Conservation (phyloP, 1,140 invertebrate genomes). For the Drosophila parvula region DNA sequence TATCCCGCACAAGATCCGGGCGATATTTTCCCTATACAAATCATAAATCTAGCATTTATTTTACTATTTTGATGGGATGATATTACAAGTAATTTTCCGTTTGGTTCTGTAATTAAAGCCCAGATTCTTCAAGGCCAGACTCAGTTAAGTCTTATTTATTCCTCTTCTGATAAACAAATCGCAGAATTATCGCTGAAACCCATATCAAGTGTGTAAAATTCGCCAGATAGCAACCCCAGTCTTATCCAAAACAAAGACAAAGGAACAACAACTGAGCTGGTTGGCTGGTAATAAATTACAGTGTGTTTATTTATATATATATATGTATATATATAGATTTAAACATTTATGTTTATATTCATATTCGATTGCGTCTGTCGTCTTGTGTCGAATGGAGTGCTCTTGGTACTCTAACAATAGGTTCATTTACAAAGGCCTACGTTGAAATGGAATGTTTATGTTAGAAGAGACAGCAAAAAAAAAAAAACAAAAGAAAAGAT, state of each 20-base stretch:
- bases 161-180: not conserved
- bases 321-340: slow-evolving; percentile 8
- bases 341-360: slow-evolving; percentile 34
- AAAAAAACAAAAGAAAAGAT: not conserved
- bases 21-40: too few species aligned
- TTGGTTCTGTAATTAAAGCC: too few species aligned
- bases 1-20: too few species aligned
- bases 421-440: slow-evolving; percentile 35
- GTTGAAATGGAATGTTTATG: slow-evolving; percentile 46
- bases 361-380: slow-evolving; percentile 45
- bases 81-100: too few species aligned
- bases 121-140: not conserved
- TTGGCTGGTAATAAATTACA: slow-evolving; percentile 25
- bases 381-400: slow-evolving; percentile 42
- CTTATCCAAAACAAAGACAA: not conserved
- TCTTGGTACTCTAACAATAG: slow-evolving; percentile 28
- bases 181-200: too few species aligned
- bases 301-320: slow-evolving; percentile 11
- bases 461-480: not conserved
- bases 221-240: not conserved
- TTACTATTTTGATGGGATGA: too few species aligned
- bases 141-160: too few species aligned
- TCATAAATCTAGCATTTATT: too few species aligned
- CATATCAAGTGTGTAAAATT: slow-evolving; percentile 3
- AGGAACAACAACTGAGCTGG: not conserved